Evolutionary conservation across 2,797 vertebrate species (phyloP), one percentile per base, ranked within the genome.

Genomic region (Columba guinea): DNA sequence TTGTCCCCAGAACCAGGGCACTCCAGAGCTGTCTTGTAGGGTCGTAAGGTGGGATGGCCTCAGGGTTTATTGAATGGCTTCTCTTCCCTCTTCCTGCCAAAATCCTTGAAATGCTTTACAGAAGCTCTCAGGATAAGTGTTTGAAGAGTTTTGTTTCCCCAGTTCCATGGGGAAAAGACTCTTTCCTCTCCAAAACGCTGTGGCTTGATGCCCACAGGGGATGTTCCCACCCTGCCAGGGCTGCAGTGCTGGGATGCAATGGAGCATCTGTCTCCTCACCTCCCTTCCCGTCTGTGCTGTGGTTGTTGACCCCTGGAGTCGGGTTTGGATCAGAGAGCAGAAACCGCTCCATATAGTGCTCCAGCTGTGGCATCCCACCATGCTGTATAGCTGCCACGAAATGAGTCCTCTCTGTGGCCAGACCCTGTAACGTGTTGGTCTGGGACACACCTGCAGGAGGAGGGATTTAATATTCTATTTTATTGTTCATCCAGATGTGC

Each of bases 271-370:
- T 27, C 58, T 94, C 46, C 49, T 75, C 9, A 1, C 21, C 53
- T 60, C 46, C 26, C 1, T 0, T 44, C 62, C 67, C 3, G 1
- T 39, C 59, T 2, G 0, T 13, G 8, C 26, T 2, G 0, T 10
- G 13, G 16, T 59, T 3, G 1, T 49, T 65, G 30, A 41, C 10
- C 35, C 46, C 46, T 28, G 52, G 52, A 41, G 11, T 60, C 1
- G 1, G 48, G 63, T 46, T 85, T 14, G 1, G 59, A 49, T 60
- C 24, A 8, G 62, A 39, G 24, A 51, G 63, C 70, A 78, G 75
- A 71, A 76, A 41, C 41, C 56, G 21, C 51, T 46, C 39, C 22
- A 11, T 12, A 6, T 8, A 41, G 70, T 17, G 12, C 46, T 78
- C 15, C 60, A 63, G 53, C 68, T 48, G 30, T n/a, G 69, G 41